Evolutionary conservation across 2,113 vertebrate genomes (phyloP).

Genomic region (Cricetomys ansorgei): DNA sequence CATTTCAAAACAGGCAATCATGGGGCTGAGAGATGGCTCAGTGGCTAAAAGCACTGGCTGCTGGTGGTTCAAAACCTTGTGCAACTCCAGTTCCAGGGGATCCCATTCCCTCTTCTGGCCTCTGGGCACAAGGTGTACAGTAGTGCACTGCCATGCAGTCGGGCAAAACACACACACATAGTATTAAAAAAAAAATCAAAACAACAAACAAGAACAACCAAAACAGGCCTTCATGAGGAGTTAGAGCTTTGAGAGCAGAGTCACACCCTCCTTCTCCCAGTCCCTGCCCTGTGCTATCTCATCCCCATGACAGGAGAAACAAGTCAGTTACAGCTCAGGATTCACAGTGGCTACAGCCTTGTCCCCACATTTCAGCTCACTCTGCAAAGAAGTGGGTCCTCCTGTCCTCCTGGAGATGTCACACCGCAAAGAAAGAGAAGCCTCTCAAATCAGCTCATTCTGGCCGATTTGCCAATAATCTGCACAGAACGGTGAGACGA

Average conservation of each 20-base stretch:
- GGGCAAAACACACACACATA: not conserved
- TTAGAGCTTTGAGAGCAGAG: not conserved
- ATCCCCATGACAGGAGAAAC: not conserved
- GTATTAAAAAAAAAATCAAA: not conserved
- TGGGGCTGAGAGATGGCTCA: not conserved
- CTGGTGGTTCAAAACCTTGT: not conserved
- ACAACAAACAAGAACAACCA: not conserved
- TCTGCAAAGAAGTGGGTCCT: not conserved
- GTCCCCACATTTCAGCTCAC: not conserved
- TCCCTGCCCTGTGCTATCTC: not conserved
- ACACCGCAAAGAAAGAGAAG: not conserved
- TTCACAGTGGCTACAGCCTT: not conserved
- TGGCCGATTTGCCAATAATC: not conserved
- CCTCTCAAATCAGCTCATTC: not conserved
- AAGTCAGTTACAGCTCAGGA: too few relatives aligned
- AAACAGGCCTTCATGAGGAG: not conserved
- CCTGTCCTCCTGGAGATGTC: not conserved
- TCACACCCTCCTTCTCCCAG: not conserved
- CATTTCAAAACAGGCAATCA: not conserved
- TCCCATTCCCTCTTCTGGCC: not conserved
- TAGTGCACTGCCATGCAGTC: not conserved
- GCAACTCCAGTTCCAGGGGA: not conserved
- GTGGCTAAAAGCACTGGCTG: not conserved
- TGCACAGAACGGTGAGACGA: too few relatives aligned
- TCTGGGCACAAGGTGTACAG: not conserved